Evolutionary conservation across 2,797 vertebrate genomes (phyloP), one percentile per base, ranked within the genome.

Genomic region (Hippocampus kuda): DNA sequence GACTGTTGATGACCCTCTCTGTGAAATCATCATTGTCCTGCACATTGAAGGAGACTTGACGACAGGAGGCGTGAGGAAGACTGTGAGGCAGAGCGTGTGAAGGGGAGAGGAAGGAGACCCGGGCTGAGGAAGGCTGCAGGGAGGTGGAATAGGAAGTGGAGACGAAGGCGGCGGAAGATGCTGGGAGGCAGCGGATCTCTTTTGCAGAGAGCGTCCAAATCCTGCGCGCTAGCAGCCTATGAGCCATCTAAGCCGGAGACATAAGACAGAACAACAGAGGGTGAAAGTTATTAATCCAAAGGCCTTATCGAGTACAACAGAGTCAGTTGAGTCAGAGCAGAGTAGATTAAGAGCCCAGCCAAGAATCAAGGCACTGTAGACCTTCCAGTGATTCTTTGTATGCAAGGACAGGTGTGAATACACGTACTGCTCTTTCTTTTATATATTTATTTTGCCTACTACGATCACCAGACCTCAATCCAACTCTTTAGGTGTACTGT

Each of bases 11-110:
- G 64, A 99, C 97, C 60, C 95, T 84, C 70, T 95, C 93, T 22
- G 94, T 91, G 87, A 99, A 99, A 84, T 99, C 97, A 0, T 94
- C 91, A 1, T 92, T 89, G 64, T 97, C 94, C 88, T 98, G 97
- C 65, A 99, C 85, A 0, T 93, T 97, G 81, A 99, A 98, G 41
- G 94, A 93, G 53, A 86, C 89, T 0, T 74, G 67, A 22, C 88
- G 86, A 62, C 74, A 42, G 10, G 78, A 79, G 4, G 88, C 82
- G 61, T 82, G 86, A 68, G 83, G 68, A 1, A 93, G 72, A 16
- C 85, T 56, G 54, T 80, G 81, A 66, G 80, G 30, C 0, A 74
- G 77, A 15, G 65, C 11, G 57, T 65, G 76, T 24, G 84, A 72
- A 2, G 75, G 77, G 7, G 79, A 79, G 67, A 86, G 84, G 68